phyloP scores from a whole-genome alignment of 2,113 vertebrate genomes.

The Podocnemis expansa region DNA sequence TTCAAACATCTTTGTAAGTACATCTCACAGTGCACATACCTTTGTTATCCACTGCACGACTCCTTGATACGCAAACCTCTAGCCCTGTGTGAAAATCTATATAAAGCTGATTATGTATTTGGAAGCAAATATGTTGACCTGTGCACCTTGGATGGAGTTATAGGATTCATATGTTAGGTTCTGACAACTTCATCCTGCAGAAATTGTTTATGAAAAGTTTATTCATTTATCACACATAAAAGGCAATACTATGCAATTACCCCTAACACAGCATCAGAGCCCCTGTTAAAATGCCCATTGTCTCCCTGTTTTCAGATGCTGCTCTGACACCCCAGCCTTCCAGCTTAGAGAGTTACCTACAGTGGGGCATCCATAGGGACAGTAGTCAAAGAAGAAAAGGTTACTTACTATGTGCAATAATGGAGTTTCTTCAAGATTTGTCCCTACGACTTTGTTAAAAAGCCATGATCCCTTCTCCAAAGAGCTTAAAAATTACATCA shows the following conservation, averaged over 20 bases:
- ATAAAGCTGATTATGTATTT: neutral
- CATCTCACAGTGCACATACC: too few species aligned
- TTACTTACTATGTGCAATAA: too few species aligned
- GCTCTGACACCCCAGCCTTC: too few species aligned
- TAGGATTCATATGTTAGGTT: neutral
- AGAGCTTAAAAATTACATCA: neutral
- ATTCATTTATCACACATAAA: neutral
- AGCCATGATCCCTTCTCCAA: neutral
- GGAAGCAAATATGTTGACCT: neutral
- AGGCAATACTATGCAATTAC: too few species aligned
- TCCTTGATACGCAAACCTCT: slow-evolving; percentile 4
- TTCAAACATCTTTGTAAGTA: too few species aligned
- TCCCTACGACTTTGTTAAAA: neutral
- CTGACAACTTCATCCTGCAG: neutral
- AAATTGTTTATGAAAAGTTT: neutral
- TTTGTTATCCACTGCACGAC: neutral
- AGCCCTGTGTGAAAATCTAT: neutral
- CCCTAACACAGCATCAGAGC: too few species aligned
- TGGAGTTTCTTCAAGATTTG: too few species aligned
- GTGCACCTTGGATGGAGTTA: neutral
- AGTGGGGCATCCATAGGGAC: too few species aligned
- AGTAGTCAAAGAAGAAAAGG: too few species aligned
- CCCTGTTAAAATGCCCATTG: too few species aligned
- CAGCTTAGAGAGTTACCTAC: too few species aligned
- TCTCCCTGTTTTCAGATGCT: too few species aligned